Conservation (phyloP, 2,797 vertebrate genomes). For the Dermochelys coriacea region DNA sequence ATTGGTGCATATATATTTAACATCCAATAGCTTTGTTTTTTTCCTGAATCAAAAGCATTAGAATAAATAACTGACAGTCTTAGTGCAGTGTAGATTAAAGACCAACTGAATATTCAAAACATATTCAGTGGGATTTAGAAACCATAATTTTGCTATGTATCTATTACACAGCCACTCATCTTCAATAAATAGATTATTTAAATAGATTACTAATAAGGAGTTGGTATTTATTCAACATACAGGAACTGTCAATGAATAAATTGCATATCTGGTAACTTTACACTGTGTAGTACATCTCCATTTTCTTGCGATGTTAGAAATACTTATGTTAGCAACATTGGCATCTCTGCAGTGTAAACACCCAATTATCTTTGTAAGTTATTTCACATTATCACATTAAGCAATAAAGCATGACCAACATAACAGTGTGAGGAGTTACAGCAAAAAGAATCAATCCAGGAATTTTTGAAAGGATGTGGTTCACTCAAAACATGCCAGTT, state of each 20-base stretch:
- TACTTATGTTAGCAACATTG: neutral
- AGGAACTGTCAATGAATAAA: slow-evolving; percentile 51
- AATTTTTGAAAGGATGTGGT: slow-evolving; percentile 12
- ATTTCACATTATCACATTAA: neutral
- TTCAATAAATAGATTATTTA: slow-evolving; percentile 62
- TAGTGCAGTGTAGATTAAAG: slow-evolving; percentile 35
- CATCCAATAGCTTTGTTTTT: slow-evolving; percentile 37
- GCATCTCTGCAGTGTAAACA: neutral
- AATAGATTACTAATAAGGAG: slow-evolving; percentile 64
- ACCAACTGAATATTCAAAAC: slow-evolving; percentile 54
- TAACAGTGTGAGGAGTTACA: neutral
- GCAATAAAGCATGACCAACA: neutral
- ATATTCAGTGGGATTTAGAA: slow-evolving; percentile 62
- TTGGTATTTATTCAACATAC: slow-evolving; percentile 54
- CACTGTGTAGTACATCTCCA: neutral
- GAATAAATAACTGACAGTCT: slow-evolving; percentile 32
- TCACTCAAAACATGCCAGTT: neutral
- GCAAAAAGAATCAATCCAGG: slow-evolving; percentile 2
- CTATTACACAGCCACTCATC: slow-evolving; percentile 50
- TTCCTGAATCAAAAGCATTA: neutral
- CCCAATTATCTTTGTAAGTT: neutral
- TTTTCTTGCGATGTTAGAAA: neutral
- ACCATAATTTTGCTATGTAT: slow-evolving; percentile 45
- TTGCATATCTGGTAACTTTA: slow-evolving; percentile 30
- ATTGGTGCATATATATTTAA: slow-evolving; percentile 42